Conservation (phyloP, 2,797 vertebrate species). For the Cyclopterus lumpus region DNA sequence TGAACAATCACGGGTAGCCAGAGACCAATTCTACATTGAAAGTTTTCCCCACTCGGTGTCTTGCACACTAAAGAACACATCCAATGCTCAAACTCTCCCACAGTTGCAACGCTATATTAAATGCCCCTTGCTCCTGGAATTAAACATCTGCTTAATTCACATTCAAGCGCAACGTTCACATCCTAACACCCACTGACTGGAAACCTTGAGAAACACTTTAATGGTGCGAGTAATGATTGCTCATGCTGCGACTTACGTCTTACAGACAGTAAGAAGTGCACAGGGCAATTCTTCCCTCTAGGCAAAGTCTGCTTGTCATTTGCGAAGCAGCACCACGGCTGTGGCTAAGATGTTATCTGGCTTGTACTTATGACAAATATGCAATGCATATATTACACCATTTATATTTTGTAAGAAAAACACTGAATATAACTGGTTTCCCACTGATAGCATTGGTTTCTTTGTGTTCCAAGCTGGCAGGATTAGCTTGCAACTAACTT, state of each 20-base stretch:
- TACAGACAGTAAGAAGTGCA: background rate
- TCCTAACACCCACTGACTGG: background rate
- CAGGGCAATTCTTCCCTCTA: background rate
- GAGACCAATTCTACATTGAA: background rate
- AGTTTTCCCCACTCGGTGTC: too few relatives aligned
- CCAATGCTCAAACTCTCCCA: background rate
- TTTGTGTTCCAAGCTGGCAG: conserved; percentile 8
- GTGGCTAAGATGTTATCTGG: background rate
- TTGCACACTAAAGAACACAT: conserved; percentile 1
- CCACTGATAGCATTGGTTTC: background rate
- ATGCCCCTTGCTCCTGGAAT: conserved; percentile 17
- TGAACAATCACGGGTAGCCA: background rate
- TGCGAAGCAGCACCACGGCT: too few relatives aligned
- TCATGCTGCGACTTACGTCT: conserved; percentile 8
- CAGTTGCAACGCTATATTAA: conserved; percentile 30
- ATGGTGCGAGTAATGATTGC: conserved; percentile 10
- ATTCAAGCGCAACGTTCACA: conserved; percentile 3
- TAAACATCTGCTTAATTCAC: conserved; percentile 25
- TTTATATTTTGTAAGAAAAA: conserved; percentile 8
- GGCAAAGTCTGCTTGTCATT: background rate
- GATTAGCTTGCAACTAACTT: background rate
- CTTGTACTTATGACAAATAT: background rate
- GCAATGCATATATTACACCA: background rate
- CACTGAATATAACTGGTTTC: background rate
- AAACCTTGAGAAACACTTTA: background rate